Evolutionary conservation across 2,797 vertebrate species (phyloP), one percentile per base, ranked within the genome.

Genomic region (Ataeniobius toweri): DNA sequence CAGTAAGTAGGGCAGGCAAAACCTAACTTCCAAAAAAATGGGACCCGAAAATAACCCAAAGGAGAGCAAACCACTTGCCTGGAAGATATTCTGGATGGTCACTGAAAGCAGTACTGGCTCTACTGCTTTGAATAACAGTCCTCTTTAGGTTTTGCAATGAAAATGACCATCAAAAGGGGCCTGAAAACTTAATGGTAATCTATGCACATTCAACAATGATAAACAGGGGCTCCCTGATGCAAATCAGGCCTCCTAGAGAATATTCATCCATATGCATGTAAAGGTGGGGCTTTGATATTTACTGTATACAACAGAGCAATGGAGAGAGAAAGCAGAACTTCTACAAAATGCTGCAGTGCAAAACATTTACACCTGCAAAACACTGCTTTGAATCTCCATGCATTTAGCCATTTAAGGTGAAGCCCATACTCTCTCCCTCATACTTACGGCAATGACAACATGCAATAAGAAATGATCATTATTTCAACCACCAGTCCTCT

Each of bases 1-100:
- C 67, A 79, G 83, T 90, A 95, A 94, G 89, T 94, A 94, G 92
- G 92, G 92, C 94, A 94, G 88, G 83, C 91, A 88, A 92, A 93
- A 93, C 88, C 89, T 89, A 82, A 90, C 89, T 85, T 87, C 80
- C 72, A 71, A 90, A 91, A 88, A 67, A 79, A 74, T 6, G 12
- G 50, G 77, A 88, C 72, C 83, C 81, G 80, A 91, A 94, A 94
- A 90, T 83, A 92, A 90, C 82, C 88, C 81, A 86, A 80, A 89
- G 83, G 86, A 85, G 86, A 91, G 89, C 71, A 80, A 90, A 84
- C 65, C 78, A 70, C 74, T 71, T 69, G 89, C 75, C 84, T 51
- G 75, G 80, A 77, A 89, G 88, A 86, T 68, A 76, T 78, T 81
- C 82, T 83, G 58, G 73, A 75, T 63, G 86, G 89, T 86, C 89